phyloP scores from a whole-genome alignment of 2,888 invertebrate species.

The Aporophyla lueneburgensis region DNA sequence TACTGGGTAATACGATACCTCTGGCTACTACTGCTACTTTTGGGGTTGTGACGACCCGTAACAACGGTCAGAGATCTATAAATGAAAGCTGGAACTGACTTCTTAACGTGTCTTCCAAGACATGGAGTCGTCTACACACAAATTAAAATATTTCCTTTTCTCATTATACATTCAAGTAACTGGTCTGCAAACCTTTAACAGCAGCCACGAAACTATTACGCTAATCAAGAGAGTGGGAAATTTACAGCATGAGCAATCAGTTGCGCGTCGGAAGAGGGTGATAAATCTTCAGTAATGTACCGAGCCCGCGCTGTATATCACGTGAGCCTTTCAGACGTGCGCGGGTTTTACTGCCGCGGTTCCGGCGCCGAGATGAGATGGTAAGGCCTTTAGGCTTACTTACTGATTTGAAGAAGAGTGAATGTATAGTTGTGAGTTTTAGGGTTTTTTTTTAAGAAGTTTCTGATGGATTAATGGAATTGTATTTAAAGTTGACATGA shows the following conservation, averaged over 20 bases:
- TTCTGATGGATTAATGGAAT: not conserved
- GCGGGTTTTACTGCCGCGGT: slow-evolving; percentile 49
- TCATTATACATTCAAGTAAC: slow-evolving; percentile 3
- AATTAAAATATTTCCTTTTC: not conserved
- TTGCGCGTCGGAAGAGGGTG: slow-evolving; percentile 51
- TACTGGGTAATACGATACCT: not conserved
- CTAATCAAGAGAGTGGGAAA: slow-evolving; percentile 50
- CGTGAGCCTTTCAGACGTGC: slow-evolving; percentile 46
- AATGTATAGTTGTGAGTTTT: not conserved
- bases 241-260: slow-evolving; percentile 65
- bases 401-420: slow-evolving; percentile 30
- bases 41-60: not conserved
- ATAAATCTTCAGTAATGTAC: slow-evolving; percentile 65
- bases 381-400: slow-evolving; percentile 42
- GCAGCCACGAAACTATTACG: slow-evolving; percentile 48
- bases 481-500: not conserved
- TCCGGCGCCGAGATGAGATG: slow-evolving; percentile 51
- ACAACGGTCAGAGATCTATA: not conserved
- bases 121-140: not conserved
- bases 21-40: not conserved
- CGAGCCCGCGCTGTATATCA: slow-evolving; percentile 50
- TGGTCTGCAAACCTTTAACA: slow-evolving; percentile 21
- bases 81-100: not conserved
- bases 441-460: not conserved
- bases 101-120: not conserved